Conservation (phyloP, 2,797 vertebrate genomes). For the Fringilla coelebs region DNA sequence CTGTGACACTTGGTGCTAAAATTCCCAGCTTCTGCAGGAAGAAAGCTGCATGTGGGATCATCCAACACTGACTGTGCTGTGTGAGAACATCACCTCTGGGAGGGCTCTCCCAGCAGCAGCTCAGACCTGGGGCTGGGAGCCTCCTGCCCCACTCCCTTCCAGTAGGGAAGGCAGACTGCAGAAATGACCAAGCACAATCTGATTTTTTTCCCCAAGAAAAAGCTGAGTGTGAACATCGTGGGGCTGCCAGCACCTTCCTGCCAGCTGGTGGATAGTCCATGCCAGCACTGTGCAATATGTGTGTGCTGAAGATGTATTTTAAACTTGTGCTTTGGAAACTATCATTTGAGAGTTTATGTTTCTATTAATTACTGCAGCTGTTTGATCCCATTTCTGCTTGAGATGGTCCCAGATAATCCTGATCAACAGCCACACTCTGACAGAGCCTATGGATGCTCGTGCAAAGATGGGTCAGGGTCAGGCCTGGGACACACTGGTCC, state of each 20-base stretch:
- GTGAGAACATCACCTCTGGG: background rate
- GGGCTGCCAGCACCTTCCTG: constrained; percentile 32
- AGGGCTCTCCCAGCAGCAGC: background rate
- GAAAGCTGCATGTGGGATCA: background rate
- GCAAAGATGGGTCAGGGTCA: constrained; percentile 17
- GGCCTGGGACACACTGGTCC: background rate
- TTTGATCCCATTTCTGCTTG: constrained; percentile 25
- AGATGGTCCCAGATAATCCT: constrained; percentile 13
- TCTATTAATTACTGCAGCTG: constrained; percentile 35
- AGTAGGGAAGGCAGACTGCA: background rate
- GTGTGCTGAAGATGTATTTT: background rate
- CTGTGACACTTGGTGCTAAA: background rate
- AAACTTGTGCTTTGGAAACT: background rate
- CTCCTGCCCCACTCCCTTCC: background rate
- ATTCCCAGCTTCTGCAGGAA: background rate
- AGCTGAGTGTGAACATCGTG: background rate
- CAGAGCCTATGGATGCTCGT: background rate
- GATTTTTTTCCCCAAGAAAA: background rate
- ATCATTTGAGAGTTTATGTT: background rate
- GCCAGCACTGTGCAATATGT: background rate
- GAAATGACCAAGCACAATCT: background rate
- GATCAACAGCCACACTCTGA: constrained; percentile 5
- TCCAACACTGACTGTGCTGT: fast-evolving
- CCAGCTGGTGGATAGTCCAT: background rate
- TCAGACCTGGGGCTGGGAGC: background rate